These are phyloP conservation scores for Platorchestia sp. DNA, from an alignment of 1,140 invertebrate genomes.

Conservation along the genomic window DNA sequence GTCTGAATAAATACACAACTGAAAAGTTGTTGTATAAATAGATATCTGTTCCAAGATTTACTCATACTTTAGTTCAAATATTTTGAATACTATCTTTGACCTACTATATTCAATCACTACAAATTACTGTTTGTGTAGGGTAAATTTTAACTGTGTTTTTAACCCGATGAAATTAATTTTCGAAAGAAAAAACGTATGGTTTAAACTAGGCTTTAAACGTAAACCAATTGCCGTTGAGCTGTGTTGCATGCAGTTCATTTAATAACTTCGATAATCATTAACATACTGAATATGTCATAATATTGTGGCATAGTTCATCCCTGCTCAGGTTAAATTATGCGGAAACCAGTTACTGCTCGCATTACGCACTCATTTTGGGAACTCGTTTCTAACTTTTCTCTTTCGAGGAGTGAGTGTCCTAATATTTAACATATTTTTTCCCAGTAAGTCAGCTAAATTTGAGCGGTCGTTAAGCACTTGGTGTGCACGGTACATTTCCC, in stretches of 20 bases:
- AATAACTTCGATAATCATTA: background rate
- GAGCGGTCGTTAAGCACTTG: constrained; percentile 38
- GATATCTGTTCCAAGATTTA: background rate
- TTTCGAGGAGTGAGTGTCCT: background rate
- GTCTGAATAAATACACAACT: background rate
- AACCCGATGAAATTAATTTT: no score
- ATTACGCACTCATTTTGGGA: background rate
- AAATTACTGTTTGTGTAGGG: background rate
- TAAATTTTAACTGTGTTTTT: no score
- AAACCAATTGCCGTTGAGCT: background rate
- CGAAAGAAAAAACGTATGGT: no score
- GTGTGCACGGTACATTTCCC: background rate
- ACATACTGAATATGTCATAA: background rate
- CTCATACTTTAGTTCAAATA: background rate
- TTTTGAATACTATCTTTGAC: background rate
- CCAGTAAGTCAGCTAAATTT: background rate
- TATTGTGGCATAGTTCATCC: background rate
- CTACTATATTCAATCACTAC: background rate
- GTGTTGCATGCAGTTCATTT: background rate
- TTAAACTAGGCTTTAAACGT: background rate
- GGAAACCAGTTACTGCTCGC: background rate
- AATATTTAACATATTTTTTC: background rate
- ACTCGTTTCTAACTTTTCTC: background rate
- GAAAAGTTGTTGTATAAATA: background rate
- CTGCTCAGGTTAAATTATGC: background rate